A percentile compares a stretch with the other conserved stretches of the same genome.
Conservation (phyloP, 1,140 invertebrate species). For the Phortica variegata region DNA sequence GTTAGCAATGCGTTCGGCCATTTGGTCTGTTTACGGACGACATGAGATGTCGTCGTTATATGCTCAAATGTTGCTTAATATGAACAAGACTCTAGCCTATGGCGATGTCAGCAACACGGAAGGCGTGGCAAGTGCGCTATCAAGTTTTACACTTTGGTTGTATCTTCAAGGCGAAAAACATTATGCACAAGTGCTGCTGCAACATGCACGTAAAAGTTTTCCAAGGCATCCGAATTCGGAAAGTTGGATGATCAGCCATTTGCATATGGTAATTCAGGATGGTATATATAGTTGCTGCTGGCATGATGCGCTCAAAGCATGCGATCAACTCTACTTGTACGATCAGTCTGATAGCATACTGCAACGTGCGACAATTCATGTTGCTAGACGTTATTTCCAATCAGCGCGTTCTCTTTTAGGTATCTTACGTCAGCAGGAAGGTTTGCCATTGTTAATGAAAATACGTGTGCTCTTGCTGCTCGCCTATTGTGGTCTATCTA, state of each 20-base stretch:
- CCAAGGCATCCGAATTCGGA: constrained; percentile 63
- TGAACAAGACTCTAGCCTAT: constrained; percentile 55
- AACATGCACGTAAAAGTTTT: constrained; percentile 64
- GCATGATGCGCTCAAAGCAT: constrained; percentile 73
- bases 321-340: constrained; percentile 70
- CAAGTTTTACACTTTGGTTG: constrained; percentile 68
- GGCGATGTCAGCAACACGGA: constrained; percentile 67
- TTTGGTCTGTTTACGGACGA: constrained; percentile 87
- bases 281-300: constrained; percentile 69
- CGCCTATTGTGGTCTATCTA: constrained; percentile 64
- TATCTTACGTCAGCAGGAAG: constrained; percentile 61
- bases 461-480: constrained; percentile 71
- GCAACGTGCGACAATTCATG: constrained; percentile 67
- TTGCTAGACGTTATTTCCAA: constrained; percentile 68
- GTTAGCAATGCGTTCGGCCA: constrained; percentile 74
- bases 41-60: constrained; percentile 77
- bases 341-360: constrained; percentile 69
- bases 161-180: constrained; percentile 65
- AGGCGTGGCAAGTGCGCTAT: constrained; percentile 69
- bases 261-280: constrained; percentile 62
- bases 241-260: constrained; percentile 72
- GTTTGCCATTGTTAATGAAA: constrained; percentile 62
- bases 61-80: constrained; percentile 75
- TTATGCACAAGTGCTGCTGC: constrained; percentile 60
- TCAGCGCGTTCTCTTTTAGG: constrained; percentile 64